Evolutionary conservation across 2,113 vertebrate genomes (phyloP), one percentile per base, ranked within the genome.

Genomic region (Clupea harengus): DNA sequence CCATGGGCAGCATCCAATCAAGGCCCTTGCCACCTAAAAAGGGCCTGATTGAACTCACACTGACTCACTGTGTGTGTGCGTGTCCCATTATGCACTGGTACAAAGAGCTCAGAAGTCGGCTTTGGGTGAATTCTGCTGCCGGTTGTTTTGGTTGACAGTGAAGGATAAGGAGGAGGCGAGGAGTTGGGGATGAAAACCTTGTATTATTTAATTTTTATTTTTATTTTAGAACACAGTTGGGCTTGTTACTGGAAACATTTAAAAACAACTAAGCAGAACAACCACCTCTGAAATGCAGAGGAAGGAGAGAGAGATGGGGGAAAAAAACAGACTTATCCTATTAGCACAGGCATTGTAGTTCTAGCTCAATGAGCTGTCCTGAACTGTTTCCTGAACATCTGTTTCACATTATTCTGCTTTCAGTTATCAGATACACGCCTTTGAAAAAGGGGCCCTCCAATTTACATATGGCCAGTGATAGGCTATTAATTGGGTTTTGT

Each of bases 341-440:
- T 94, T 93, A 94, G 92, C 91, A 87, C 85, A 91, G 87, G 89
- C 92, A 92, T 94, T 93, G 93, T 91, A 91, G 94, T 94, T 95
- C 93, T 94, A 92, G 93, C 93, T 94, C 94, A 94, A 87, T 94
- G 94, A 94, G 92, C 93, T 91, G 86, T 92, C 89, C 92, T 93
- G 91, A 93, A 93, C 92, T 88, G 85, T 93, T 93, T 93, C 87
- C 90, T 87, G 87, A 95, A 94, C 94, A 95, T 94, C 95, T 95
- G 95, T 94, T 92, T 93, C 90, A 93, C 94, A 96, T 96, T 95
- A 95, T 91, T 94, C 89, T 90, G 91, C 90, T 89, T 91, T 93
- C 91, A 92, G 92, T 85, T 89, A 88, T 86, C 54, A 80, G 83
- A 93, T 94, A 91, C 85, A 92, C 90, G 91, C 89, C 91, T 94